Evolutionary conservation across 2,888 invertebrate species (phyloP).

Genomic region (Coelopa pilipes): DNA sequence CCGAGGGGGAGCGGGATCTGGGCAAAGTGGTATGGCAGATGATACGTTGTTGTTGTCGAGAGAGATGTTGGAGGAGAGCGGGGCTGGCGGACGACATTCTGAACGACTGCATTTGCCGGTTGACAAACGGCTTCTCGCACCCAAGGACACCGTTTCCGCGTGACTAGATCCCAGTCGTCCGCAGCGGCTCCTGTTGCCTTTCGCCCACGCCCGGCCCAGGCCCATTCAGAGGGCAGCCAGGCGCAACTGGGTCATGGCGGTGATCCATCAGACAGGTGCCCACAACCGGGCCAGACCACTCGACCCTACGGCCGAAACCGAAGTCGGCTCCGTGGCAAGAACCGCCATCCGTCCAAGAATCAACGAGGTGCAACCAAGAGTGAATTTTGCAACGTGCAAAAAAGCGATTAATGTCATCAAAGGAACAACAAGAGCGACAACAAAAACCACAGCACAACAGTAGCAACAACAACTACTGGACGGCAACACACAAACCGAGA

Average conservation of each 20-base stretch:
- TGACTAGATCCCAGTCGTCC: conserved; percentile 7
- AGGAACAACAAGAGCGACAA: conserved; percentile 41
- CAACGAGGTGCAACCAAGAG: conserved; percentile 41
- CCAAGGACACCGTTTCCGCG: neutral
- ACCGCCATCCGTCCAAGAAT: conserved; percentile 17
- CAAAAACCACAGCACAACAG: conserved; percentile 35
- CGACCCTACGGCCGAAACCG: neutral
- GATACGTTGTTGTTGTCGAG: too few relatives aligned
- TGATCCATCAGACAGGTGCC: conserved; percentile 26
- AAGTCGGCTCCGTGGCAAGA: neutral
- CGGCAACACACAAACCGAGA: neutral
- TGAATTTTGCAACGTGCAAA: conserved; percentile 37
- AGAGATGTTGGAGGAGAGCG: too few relatives aligned
- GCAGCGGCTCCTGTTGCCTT: neutral
- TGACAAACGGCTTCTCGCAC: too few relatives aligned
- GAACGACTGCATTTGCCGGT: neutral
- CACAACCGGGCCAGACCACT: neutral
- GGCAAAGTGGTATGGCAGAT: too few relatives aligned
- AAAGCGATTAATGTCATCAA: conserved; percentile 56
- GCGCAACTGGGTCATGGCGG: conserved; percentile 16
- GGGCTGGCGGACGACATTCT: too few relatives aligned
- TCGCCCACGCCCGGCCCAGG: conserved; percentile 5
- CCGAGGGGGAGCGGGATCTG: too few relatives aligned
- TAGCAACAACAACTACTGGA: conserved; percentile 39
- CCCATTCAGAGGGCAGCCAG: neutral